Evolutionary conservation across 2,888 invertebrate genomes (phyloP), one percentile per base, ranked within the genome.

Genomic region (Petrolisthes manimaculis): DNA sequence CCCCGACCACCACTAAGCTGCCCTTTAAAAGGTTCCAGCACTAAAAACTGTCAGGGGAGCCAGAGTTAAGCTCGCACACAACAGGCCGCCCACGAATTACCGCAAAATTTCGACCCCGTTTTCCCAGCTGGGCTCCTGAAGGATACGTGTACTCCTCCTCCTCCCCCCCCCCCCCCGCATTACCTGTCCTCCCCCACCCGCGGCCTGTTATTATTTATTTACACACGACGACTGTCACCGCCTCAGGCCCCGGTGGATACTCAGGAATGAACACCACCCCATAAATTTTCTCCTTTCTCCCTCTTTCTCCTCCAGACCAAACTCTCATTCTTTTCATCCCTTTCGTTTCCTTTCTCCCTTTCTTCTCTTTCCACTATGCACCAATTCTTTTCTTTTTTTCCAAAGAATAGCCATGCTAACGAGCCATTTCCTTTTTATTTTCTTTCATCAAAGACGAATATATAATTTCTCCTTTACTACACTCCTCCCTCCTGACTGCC

Each of bases 41-140:
- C 79, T 85, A 85, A 85, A 85, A 80, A 71, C 85, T 85, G 85
- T 79, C 80, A 85, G 53, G 79, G 55, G 75, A n/a, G 56, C 56
- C 37, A 84, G 55, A 84, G 84, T 78, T 77, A 78, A 78, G 82
- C 55, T 53, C 14, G 37, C 2, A 69, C 82, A 51, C 69, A 83
- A 56, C 69, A 67, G 71, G 82, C 82, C 8, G 51, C 51, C 69
- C 82, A 56, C n/a, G 80, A 80, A 80, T 80, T 80, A 80, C 55
- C 56, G 55, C 80, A n/a, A 80, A 80, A 80, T 56, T 71, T 71
- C 71, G n/a, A n/a, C 18, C 8, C 18, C 18, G 8, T 6, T 71
- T 71, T n/a, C n/a, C n/a, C 5, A 12, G 9, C 9, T 6, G 71
- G 71, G 8, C n/a, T n/a, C n/a, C 5, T 71, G 12, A n/a, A 18